These are phyloP conservation scores for Mionectes olivaceus DNA, from an alignment of 2,797 vertebrate species.

Conservation along the genomic window DNA sequence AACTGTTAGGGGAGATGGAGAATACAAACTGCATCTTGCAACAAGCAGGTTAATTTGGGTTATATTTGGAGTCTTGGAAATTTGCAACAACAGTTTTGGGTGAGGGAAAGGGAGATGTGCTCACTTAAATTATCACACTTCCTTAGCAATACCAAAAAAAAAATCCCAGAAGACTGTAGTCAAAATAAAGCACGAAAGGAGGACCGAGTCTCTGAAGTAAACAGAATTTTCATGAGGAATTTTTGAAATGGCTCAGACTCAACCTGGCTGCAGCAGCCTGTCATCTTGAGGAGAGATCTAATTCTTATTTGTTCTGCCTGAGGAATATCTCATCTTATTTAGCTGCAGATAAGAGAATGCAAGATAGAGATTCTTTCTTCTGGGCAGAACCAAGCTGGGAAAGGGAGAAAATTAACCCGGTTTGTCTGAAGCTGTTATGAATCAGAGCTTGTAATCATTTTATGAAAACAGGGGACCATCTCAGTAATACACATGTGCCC, in stretches of 20 bases:
- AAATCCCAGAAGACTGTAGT: background rate
- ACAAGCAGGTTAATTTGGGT: background rate
- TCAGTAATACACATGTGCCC: background rate
- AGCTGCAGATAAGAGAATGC: background rate
- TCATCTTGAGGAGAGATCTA: background rate
- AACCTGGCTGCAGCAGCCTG: background rate
- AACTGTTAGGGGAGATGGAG: background rate
- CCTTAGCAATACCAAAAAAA: background rate
- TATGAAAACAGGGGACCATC: background rate
- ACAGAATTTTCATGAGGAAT: background rate
- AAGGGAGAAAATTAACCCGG: background rate
- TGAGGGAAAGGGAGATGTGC: background rate
- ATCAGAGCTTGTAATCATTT: background rate
- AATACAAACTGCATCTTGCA: background rate
- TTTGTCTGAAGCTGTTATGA: background rate
- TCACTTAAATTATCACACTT: background rate
- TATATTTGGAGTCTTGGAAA: background rate
- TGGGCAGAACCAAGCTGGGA: background rate
- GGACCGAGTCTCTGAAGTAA: background rate
- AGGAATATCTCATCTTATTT: constrained; percentile 13
- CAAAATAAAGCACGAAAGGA: background rate
- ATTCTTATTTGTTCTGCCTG: background rate
- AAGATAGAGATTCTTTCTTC: background rate
- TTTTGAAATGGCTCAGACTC: background rate
- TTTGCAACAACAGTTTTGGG: background rate